phyloP scores from a whole-genome alignment of 2,113 vertebrate species.

The Leptosomus discolor region DNA sequence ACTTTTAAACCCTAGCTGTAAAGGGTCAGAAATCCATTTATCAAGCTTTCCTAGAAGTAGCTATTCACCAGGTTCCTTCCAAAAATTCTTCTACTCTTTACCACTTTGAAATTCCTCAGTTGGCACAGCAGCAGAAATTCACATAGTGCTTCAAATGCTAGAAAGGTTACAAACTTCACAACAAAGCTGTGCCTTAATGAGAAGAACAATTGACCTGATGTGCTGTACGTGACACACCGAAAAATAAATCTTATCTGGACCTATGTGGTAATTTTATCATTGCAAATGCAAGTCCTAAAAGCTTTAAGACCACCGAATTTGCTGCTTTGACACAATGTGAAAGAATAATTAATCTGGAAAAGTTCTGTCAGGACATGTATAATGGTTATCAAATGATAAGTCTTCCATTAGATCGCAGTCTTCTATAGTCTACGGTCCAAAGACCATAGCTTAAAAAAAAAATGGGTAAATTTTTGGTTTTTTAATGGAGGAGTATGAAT shows the following conservation, averaged over 20 bases:
- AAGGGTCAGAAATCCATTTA: neutral
- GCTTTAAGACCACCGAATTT: neutral
- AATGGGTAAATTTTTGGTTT: neutral
- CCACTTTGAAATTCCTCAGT: neutral
- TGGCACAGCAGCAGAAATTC: neutral
- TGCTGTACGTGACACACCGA: neutral
- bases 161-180: neutral
- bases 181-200: neutral
- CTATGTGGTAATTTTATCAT: neutral
- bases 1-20: neutral
- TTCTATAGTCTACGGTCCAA: fast-evolving
- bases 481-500: neutral
- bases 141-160: neutral
- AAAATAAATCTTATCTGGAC: neutral
- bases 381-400: neutral
- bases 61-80: neutral
- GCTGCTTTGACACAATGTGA: neutral
- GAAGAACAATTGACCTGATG: neutral
- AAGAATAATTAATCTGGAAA: neutral
- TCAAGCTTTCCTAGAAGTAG: neutral
- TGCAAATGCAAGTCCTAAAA: neutral
- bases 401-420: fast-evolving
- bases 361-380: neutral
- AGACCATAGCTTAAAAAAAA: neutral
- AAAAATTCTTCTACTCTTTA: neutral